Conservation (phyloP, 2,797 vertebrate species). For the Huso huso region DNA sequence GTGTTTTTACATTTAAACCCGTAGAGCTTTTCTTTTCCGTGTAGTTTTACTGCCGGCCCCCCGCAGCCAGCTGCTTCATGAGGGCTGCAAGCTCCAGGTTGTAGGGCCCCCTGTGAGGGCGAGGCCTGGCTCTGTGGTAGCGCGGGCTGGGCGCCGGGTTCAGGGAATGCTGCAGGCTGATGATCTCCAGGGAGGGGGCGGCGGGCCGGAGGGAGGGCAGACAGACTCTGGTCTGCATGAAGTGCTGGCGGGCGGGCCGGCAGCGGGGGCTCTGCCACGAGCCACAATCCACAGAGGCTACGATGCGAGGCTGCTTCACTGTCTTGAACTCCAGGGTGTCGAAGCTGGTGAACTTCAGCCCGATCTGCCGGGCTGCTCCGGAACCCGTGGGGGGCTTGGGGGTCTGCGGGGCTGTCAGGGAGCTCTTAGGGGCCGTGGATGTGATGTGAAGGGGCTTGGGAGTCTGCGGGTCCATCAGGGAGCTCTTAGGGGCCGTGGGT, state of each 20-base stretch:
- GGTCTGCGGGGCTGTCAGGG: constrained; percentile 1
- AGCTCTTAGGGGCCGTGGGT: background rate
- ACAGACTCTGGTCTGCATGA: too few species aligned
- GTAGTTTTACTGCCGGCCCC: background rate
- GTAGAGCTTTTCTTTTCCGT: background rate
- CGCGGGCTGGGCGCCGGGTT: background rate
- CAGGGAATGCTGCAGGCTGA: constrained; percentile 29
- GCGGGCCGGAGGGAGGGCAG: background rate
- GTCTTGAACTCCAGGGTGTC: constrained; percentile 18
- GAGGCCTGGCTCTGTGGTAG: background rate
- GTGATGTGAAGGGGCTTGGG: constrained; percentile 14
- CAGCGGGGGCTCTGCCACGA: constrained; percentile 12
- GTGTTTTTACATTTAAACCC: background rate
- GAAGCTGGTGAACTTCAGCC: constrained; percentile 20
- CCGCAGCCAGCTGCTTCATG: background rate
- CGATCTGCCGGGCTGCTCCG: constrained; percentile 9
- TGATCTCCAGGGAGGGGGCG: constrained; percentile 31
- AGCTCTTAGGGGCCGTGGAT: background rate
- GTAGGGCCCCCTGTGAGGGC: background rate
- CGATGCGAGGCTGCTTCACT: constrained; percentile 3
- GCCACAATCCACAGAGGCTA: constrained; percentile 18
- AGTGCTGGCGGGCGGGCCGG: constrained; percentile 4
- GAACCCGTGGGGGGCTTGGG: background rate
- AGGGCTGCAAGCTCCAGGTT: background rate
- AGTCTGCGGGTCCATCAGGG: background rate